Conservation (phyloP, 1,140 invertebrate species). For the Drosophila aff. region DNA sequence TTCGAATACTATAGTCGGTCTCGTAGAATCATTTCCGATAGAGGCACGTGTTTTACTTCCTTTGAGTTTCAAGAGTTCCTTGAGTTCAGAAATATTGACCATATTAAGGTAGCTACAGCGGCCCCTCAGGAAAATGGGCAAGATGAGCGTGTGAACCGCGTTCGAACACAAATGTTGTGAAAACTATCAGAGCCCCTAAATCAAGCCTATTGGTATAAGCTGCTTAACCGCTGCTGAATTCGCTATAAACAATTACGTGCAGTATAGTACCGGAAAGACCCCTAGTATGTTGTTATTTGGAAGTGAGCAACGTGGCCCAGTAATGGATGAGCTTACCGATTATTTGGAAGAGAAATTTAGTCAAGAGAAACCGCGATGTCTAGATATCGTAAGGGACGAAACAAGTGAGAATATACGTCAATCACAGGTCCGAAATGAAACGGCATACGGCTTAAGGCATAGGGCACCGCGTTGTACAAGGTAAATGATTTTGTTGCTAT, state of each 20-base stretch:
- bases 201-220: slow-evolving; percentile 1
- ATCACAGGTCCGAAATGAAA: too few species aligned
- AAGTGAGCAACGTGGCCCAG: background rate
- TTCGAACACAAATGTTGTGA: background rate
- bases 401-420: background rate
- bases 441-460: too few species aligned
- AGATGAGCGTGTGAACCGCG: slow-evolving; percentile 7
- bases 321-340: background rate
- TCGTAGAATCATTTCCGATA: background rate
- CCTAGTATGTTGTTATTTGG: background rate
- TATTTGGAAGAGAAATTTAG: background rate
- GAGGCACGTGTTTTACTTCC: too few species aligned
- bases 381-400: background rate
- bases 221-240: background rate
- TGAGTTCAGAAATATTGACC: too few species aligned
- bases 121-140: background rate
- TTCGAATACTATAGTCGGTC: slow-evolving; percentile 1
- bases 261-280: background rate
- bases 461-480: too few species aligned
- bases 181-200: slow-evolving; percentile 1
- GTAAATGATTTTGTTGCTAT: too few species aligned
- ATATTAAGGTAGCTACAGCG: background rate
- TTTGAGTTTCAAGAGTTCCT: too few species aligned
- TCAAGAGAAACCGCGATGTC: background rate
- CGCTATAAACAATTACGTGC: background rate